Percentiles rank a stretch among this genome's conserved stretches.
These are phyloP conservation scores for Chaetodon trifasciatus DNA, from an alignment of 2,797 vertebrate species.

Conservation along the genomic window DNA sequence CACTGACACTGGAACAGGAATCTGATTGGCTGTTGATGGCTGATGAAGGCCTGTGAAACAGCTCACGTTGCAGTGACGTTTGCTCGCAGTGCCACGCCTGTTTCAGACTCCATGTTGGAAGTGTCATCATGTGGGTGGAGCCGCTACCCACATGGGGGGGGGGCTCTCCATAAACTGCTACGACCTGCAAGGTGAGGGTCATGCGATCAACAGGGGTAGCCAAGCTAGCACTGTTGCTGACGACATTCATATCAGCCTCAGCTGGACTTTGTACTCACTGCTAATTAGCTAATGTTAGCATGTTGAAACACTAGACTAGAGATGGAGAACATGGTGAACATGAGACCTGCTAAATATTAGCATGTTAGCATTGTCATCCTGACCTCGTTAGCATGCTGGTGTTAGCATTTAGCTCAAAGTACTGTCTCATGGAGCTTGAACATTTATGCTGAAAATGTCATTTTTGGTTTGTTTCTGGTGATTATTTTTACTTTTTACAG, in stretches of 20 bases:
- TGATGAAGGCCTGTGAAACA: neutral
- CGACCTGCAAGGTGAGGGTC: neutral
- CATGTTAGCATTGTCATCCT: neutral
- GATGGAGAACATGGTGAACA: neutral
- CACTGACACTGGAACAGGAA: neutral
- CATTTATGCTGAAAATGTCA: neutral
- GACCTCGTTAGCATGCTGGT: neutral
- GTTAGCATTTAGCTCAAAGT: neutral
- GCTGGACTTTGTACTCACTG: neutral
- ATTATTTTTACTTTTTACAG: neutral
- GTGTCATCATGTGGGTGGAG: slow-evolving; percentile 10
- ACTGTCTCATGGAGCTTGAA: neutral
- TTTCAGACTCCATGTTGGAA: neutral
- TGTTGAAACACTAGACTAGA: neutral
- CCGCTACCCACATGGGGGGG: neutral
- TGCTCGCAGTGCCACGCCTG: slow-evolving; percentile 11
- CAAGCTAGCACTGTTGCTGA: neutral
- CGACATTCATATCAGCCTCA: neutral
- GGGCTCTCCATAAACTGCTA: too few species aligned
- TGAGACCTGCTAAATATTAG: neutral
- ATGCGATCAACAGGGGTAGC: neutral
- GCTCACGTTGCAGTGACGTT: neutral
- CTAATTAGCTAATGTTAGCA: neutral
- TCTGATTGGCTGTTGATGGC: slow-evolving; percentile 26
- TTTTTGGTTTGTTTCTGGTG: neutral